Conservation (phyloP, 1,140 invertebrate species). For the Dinothrombium tinctorium region DNA sequence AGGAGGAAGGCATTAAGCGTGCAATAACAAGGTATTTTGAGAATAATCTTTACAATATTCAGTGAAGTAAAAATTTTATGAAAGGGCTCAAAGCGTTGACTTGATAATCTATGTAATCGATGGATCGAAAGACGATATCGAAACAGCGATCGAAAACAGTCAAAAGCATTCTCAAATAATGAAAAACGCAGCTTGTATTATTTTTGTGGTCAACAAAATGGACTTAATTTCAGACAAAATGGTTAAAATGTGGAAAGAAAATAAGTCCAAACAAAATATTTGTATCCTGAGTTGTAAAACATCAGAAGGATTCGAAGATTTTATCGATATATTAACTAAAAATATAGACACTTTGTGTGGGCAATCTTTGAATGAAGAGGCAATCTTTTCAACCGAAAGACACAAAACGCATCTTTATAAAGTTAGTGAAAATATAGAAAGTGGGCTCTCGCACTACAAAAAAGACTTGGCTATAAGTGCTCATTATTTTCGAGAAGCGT, state of each 20-base stretch:
- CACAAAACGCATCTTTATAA: slow-evolving; percentile 18
- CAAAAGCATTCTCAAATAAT: not conserved
- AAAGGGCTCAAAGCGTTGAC: slow-evolving; percentile 27
- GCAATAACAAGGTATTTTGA: slow-evolving; percentile 27
- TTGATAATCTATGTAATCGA: slow-evolving; percentile 40
- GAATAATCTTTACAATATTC: not conserved
- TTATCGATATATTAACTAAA: slow-evolving; percentile 28
- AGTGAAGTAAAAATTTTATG: not conserved
- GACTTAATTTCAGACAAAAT: slow-evolving; percentile 27
- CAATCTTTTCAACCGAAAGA: slow-evolving; percentile 14
- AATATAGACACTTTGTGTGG: slow-evolving; percentile 29
- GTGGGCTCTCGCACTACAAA: slow-evolving; percentile 11
- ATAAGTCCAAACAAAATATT: slow-evolving; percentile 12
- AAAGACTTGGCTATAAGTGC: slow-evolving; percentile 36
- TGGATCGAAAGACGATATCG: slow-evolving; percentile 19
- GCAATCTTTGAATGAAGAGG: slow-evolving; percentile 14
- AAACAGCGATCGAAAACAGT: too few relatives aligned
- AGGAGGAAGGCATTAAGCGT: slow-evolving; percentile 48
- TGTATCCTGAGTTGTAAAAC: slow-evolving; percentile 35
- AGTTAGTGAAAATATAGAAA: slow-evolving; percentile 17
- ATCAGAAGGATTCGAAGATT: slow-evolving; percentile 28
- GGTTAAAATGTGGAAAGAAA: slow-evolving; percentile 9
- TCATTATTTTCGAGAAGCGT: slow-evolving; percentile 35
- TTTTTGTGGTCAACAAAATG: slow-evolving; percentile 34
- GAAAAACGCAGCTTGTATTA: not conserved